phyloP scores from a whole-genome alignment of 2,797 vertebrate genomes.

The Danio albolineatus region DNA sequence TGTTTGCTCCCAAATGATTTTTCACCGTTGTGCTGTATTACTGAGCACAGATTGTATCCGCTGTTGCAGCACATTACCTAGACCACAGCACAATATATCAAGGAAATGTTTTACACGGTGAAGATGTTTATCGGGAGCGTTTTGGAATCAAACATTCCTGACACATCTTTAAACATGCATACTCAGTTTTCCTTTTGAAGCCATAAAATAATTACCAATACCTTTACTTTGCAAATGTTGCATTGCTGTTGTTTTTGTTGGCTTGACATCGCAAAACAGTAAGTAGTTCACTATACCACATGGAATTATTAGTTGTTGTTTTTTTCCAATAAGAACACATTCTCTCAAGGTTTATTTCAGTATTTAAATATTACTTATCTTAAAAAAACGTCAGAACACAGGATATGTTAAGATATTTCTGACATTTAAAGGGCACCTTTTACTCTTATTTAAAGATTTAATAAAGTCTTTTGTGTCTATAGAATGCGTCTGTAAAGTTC shows the following conservation, averaged over 20 bases:
- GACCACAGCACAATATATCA: slow-evolving; percentile 7
- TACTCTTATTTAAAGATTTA: no score
- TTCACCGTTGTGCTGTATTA: background rate
- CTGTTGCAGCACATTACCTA: background rate
- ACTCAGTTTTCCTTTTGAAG: slow-evolving; percentile 2
- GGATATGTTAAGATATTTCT: no score
- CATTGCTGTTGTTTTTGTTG: slow-evolving; percentile 14
- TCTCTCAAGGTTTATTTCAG: background rate
- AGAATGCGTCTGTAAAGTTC: no score
- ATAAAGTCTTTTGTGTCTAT: no score
- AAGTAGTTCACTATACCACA: background rate
- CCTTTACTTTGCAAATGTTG: background rate
- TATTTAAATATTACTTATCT: background rate
- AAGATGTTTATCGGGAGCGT: background rate
- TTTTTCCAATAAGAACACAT: background rate
- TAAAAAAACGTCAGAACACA: no score
- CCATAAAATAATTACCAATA: background rate
- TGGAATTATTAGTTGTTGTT: background rate
- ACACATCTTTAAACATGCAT: slow-evolving; percentile 6
- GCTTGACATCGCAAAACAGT: slow-evolving; percentile 8
- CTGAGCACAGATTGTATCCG: background rate
- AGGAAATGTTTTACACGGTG: background rate
- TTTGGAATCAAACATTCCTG: slow-evolving; percentile 17
- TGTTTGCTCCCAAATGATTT: background rate
- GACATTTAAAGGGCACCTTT: no score